phyloP scores from a whole-genome alignment of 2,113 vertebrate genomes.

The Manacus vitellinus region DNA sequence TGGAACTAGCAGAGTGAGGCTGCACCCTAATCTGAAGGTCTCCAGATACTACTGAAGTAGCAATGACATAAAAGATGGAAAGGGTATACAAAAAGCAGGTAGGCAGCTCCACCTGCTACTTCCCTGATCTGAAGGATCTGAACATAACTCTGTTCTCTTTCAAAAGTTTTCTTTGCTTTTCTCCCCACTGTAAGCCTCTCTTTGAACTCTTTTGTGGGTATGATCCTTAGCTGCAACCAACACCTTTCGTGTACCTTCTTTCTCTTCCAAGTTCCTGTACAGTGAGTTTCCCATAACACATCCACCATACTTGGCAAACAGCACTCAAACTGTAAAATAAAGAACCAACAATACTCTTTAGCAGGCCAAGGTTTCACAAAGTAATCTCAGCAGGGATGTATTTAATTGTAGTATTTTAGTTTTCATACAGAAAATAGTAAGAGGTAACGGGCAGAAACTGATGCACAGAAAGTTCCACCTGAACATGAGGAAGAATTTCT shows the following conservation, averaged over 20 bases:
- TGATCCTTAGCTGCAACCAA: not conserved
- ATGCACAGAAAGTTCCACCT: not conserved
- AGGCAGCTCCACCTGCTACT: not conserved
- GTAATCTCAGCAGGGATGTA: not conserved
- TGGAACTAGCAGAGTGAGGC: not conserved
- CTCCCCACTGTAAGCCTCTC: not conserved
- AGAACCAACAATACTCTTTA: not conserved
- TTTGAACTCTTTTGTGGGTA: not conserved
- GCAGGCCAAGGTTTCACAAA: not conserved
- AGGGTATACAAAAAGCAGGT: not conserved
- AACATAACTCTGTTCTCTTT: not conserved
- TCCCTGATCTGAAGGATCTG: not conserved
- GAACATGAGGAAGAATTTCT: not conserved
- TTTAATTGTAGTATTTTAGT: not conserved
- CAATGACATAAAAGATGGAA: fast-evolving
- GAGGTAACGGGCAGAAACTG: fast-evolving
- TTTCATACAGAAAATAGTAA: not conserved
- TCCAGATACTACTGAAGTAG: not conserved
- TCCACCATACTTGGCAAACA: not conserved
- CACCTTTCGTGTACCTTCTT: not conserved
- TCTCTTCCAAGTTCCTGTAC: not conserved
- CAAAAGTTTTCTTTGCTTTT: not conserved
- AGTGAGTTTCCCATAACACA: not conserved
- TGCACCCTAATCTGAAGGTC: not conserved
- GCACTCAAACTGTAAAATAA: not conserved